Evolutionary conservation across 2,888 invertebrate genomes (phyloP).

Genomic region (Drosophila formosana): DNA sequence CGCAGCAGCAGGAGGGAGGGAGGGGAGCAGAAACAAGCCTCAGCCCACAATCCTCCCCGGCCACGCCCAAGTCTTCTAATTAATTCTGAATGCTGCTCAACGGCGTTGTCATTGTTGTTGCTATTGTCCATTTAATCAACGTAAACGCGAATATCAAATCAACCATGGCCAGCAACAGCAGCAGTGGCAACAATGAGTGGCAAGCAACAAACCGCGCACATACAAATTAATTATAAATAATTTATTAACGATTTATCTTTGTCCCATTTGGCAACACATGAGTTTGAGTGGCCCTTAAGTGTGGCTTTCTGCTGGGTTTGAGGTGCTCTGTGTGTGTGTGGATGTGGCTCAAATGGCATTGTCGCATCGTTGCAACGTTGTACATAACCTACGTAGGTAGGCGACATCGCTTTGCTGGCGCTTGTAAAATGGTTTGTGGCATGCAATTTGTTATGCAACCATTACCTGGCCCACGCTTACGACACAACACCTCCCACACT

Average conservation of each 20-base stretch:
- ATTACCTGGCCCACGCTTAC: slow-evolving; percentile 16
- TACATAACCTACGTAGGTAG: slow-evolving; percentile 16
- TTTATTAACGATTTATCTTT: slow-evolving; percentile 81
- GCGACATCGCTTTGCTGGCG: slow-evolving; percentile 63
- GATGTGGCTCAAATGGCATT: slow-evolving; percentile 13
- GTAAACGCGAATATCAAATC: slow-evolving; percentile 81
- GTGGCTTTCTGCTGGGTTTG: slow-evolving; percentile 5
- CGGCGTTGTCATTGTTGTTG: slow-evolving; percentile 44
- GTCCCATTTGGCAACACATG: slow-evolving; percentile 71
- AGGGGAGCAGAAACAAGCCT: slow-evolving; percentile 21
- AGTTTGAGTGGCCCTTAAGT: slow-evolving; percentile 49
- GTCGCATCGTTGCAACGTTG: slow-evolving; percentile 48
- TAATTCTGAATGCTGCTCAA: slow-evolving; percentile 67
- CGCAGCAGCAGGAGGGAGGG: background rate
- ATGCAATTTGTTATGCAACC: slow-evolving; percentile 77
- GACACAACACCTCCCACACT: background rate
- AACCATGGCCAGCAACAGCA: slow-evolving; percentile 49
- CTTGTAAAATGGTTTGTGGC: slow-evolving; percentile 72
- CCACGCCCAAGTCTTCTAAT: slow-evolving; percentile 63
- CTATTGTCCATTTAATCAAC: slow-evolving; percentile 75
- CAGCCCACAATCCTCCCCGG: slow-evolving; percentile 6
- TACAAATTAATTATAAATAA: slow-evolving; percentile 82
- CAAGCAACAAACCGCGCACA: slow-evolving; percentile 65
- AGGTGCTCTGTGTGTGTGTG: slow-evolving; percentile 15
- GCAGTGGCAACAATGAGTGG: slow-evolving; percentile 39